phyloP scores from a whole-genome alignment of 2,113 vertebrate genomes.

The Cavia aperea region DNA sequence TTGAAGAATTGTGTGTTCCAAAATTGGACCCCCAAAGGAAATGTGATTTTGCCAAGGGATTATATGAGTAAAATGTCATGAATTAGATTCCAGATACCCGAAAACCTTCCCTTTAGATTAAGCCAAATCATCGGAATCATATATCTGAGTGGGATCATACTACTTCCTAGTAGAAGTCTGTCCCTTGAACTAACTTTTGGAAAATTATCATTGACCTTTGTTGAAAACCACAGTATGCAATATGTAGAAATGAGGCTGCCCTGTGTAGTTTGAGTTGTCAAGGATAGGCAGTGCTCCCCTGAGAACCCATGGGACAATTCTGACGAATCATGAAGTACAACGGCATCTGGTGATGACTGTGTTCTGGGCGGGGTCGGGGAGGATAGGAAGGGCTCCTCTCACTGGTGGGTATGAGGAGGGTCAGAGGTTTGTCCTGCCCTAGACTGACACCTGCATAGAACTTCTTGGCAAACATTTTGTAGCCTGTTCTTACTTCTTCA shows the following conservation, averaged over 20 bases:
- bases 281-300: not conserved
- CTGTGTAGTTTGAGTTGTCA: not conserved
- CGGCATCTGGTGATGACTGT: not conserved
- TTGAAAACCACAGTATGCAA: conserved; percentile 1
- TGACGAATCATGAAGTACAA: not conserved
- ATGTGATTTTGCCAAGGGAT: not conserved
- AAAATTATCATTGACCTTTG: not conserved
- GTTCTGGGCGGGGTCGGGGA: not conserved
- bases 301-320: not conserved
- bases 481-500: not conserved
- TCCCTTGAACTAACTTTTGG: conserved; percentile 12
- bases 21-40: not conserved
- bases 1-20: not conserved
- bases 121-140: not conserved
- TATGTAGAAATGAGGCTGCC: not conserved
- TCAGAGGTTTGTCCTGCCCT: not conserved
- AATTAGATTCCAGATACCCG: not conserved
- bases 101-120: not conserved
- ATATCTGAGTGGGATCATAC: not conserved
- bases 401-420: not conserved
- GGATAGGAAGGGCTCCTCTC: not conserved
- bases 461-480: not conserved
- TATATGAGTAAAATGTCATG: not conserved
- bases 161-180: not conserved
- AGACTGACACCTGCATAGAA: not conserved